Evolutionary conservation across 2,888 invertebrate genomes (phyloP).

Genomic region (Anthophora plumipes): DNA sequence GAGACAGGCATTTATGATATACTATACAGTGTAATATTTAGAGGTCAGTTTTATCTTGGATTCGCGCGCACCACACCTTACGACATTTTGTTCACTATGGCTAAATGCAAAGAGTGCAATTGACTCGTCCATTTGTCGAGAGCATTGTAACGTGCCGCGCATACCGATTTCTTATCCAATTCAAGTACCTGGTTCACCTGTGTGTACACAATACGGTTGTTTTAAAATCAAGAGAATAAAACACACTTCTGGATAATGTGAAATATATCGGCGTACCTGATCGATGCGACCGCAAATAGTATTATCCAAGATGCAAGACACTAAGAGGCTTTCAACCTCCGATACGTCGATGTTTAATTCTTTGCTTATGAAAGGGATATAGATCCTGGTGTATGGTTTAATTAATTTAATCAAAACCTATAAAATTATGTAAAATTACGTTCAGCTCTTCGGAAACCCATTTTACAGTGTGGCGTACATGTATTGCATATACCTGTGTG

Average conservation of each 20-base stretch:
- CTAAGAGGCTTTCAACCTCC: constrained; percentile 98
- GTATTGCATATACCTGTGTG: constrained; percentile 85
- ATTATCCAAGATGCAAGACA: constrained; percentile 98
- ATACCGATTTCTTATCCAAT: constrained; percentile 91
- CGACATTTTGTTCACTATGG: constrained; percentile 97
- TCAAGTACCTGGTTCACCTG: constrained; percentile 96
- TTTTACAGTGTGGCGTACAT: not conserved
- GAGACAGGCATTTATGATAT: constrained; percentile 70
- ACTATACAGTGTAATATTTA: constrained; percentile 77
- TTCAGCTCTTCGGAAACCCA: constrained; percentile 13
- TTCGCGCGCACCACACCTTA: constrained; percentile 81
- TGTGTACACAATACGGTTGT: not conserved
- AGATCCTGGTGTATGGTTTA: constrained; percentile 98
- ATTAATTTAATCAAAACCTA: constrained; percentile 98
- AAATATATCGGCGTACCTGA: constrained; percentile 87
- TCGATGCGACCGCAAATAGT: constrained; percentile 95
- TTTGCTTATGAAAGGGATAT: constrained; percentile 98
- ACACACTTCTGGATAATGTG: not conserved
- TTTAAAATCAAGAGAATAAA: not conserved
- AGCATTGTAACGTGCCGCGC: constrained; percentile 95
- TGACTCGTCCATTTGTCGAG: constrained; percentile 98
- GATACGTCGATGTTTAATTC: constrained; percentile 96
- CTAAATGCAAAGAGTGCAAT: constrained; percentile 93
- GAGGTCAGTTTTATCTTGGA: constrained; percentile 62
- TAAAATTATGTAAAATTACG: constrained; percentile 23